phyloP scores from a whole-genome alignment of 2,888 invertebrate genomes.

The Nezara viridula region DNA sequence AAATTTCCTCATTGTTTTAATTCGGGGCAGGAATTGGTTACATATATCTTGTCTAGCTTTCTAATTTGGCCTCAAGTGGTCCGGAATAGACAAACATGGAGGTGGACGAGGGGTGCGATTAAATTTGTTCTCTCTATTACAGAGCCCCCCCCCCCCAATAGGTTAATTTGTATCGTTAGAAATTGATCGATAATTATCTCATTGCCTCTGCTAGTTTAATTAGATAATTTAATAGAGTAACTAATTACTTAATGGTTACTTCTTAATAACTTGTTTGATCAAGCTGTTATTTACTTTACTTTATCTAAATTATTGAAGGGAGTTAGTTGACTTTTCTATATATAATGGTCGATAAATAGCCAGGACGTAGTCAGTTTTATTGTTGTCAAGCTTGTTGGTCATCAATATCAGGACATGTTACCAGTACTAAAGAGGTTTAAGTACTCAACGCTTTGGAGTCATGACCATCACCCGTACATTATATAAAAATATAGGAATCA shows the following conservation, averaged over 20 bases:
- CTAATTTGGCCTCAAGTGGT: not conserved
- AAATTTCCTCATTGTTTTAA: conserved; percentile 55
- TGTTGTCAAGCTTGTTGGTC: too few relatives aligned
- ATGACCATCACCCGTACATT: too few relatives aligned
- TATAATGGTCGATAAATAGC: too few relatives aligned
- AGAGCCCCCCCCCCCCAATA: not conserved
- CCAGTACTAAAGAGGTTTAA: too few relatives aligned
- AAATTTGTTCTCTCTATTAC: conserved; percentile 51
- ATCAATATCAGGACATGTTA: too few relatives aligned
- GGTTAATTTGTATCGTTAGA: conserved; percentile 29
- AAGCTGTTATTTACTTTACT: too few relatives aligned
- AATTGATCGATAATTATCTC: not conserved
- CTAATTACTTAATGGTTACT: not conserved
- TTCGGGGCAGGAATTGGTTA: conserved; percentile 41
- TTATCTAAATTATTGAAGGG: too few relatives aligned
- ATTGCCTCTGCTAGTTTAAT: not conserved
- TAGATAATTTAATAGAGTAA: not conserved
- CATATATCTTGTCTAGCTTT: conserved; percentile 41
- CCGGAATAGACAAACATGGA: conserved; percentile 44
- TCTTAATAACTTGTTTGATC: not conserved
- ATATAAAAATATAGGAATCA: too few relatives aligned
- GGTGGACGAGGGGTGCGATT: not conserved
- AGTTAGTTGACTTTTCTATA: too few relatives aligned
- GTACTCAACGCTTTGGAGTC: too few relatives aligned
- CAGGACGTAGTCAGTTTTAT: too few relatives aligned